Conservation (phyloP, 2,113 vertebrate species). For the Caretta caretta region DNA sequence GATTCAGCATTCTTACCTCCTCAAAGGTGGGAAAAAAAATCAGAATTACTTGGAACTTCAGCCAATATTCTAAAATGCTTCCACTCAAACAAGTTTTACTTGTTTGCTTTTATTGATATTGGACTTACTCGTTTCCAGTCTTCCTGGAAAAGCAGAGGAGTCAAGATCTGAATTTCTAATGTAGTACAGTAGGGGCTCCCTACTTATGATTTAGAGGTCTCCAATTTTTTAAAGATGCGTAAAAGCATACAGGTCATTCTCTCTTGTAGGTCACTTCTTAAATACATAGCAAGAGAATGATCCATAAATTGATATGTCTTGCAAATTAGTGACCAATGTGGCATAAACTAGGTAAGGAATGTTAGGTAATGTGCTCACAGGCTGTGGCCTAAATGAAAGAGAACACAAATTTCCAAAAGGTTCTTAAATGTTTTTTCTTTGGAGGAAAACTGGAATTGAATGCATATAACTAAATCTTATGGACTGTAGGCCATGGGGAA, state of each 20-base stretch:
- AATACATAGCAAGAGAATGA: background rate
- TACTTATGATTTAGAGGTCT: background rate
- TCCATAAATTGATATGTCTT: background rate
- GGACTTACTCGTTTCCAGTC: background rate
- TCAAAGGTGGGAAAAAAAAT: background rate
- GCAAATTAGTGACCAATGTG: slow-evolving; percentile 11
- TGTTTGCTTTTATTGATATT: slow-evolving; percentile 7
- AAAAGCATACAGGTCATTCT: background rate
- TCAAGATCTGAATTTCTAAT: background rate
- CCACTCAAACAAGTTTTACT: background rate
- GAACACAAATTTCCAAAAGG: slow-evolving; percentile 41
- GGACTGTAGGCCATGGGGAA: slow-evolving; percentile 41
- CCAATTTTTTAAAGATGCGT: background rate
- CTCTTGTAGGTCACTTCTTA: slow-evolving; percentile 41
- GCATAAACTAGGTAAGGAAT: slow-evolving; percentile 19
- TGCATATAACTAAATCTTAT: background rate
- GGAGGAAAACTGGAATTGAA: slow-evolving; percentile 24
- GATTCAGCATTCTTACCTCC: background rate
- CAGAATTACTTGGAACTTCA: background rate
- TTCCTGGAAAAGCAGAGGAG: background rate
- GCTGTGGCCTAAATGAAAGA: slow-evolving; percentile 41
- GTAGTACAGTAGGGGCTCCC: background rate
- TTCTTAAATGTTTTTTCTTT: slow-evolving; percentile 35
- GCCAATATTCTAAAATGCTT: background rate
- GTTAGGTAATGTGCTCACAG: background rate